Base-by-base conservation (phyloP, 2,113 vertebrate genomes). In the Haliaeetus leucogaster region DNA sequence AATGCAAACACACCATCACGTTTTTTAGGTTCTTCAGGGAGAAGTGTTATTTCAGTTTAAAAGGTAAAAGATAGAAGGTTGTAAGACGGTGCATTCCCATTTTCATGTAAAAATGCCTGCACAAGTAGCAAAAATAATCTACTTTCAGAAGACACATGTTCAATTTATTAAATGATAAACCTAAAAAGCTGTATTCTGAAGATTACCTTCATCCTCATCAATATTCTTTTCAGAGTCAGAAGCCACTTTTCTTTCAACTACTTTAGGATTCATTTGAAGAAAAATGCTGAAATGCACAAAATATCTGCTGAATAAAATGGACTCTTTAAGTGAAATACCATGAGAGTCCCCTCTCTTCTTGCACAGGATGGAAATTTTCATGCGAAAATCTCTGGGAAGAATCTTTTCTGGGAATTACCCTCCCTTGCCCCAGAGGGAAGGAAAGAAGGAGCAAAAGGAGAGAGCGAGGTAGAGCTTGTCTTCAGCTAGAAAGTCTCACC, bases 141-240 rank as follows among this genome's bases (percentile, higher is more conserved):
- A 89, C 22, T 62, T 87, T 84, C 58, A 82, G 48, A 92, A 97
- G 27, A 85, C 14, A 53, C 4, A 71, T 56, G 9, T 72, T 95
- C 87, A 87, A 53, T 76, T 86, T 71, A 87, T 77, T 91, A 92
- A 88, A 86, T 79, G 1, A 84, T 86, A 86, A 94, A 94, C 34
- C 68, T 79, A 85, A 87, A 90, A 94, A 86, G 32, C 36, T 84
- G 47, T 86, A 74, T 95, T 91, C 77, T 95, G 56, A 90, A 92
- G 65, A 91, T 91, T 94, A 91, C 47, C 7, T 82, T 84, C 56
- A 93, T 84, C 73, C 55, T 91, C 72, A 95, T 90, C 50, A 92
- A 88, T 59, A 95, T 92, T 96, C 43, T 95, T 96, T 96, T 82
- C 65, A 81, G 72, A 67, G 16, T 84, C 22, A 56, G 58, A 92